Base-by-base conservation (phyloP, 2,888 invertebrate species). In the Schizaphis graminum region DNA sequence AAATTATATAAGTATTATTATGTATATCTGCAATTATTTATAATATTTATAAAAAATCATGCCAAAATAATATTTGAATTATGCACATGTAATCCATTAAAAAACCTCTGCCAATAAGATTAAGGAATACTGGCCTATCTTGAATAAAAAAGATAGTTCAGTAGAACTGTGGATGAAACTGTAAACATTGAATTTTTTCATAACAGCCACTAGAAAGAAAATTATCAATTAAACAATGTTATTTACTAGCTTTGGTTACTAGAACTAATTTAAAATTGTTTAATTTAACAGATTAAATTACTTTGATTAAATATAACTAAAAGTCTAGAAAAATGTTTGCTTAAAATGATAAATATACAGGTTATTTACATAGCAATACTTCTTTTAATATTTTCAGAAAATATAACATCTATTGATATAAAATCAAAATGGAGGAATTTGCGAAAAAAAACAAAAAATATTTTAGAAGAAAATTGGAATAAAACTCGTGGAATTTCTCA, bases 401-500 rank as follows among this genome's bases (percentile, higher is more conserved):
- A 86, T 24, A 13, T 49, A 67, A 57, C n/a, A 85, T 61, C 49
- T 26, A n/a, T 86, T 91, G 41, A n/a, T 86, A 67, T 44, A 13
- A 94, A 91, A 91, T 87, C 49, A 28, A 84, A 84, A 77, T 93
- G 47, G 88, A 90, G 35, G 3, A 86, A 91, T 61, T 53, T 94
- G 3, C 10, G n/a, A n/a, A 41, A 94, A 53, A 86, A 67, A 16
- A 35, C 86, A 41, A 94, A 91, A 94, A 91, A 91, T 67, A 91
- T 94, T 61, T 28, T 94, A 86, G 49, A 28, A 49, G 86, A 85
- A 77, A 86, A 28, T 91, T 67, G 57, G 61, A 91, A 91, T 61
- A 90, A 91, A 91, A 53, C 86, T 41, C 91, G 86, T 44, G 90
- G 56, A 26, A 87, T 94, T 7, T 88, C 91, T 67, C 94, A 94